Evolutionary conservation across 1,140 invertebrate genomes (phyloP), one percentile per base, ranked within the genome.

Genomic region (Colletes latitarsis): DNA sequence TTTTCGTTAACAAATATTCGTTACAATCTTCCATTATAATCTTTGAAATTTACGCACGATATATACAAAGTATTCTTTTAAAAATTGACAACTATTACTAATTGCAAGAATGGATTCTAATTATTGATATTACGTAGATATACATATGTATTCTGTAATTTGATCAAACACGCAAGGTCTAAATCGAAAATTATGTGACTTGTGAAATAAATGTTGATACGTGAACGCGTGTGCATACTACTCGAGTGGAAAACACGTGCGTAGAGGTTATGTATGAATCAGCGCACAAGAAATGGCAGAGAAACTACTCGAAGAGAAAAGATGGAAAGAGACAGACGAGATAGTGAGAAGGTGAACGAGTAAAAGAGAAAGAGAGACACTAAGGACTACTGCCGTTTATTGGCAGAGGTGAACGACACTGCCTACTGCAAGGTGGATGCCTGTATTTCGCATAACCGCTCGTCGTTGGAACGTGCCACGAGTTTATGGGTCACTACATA

Each of bases 361-460:
- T 1, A 30, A 77, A 17, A 57, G 73, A 63, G 39, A 72, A 58
- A 9, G 63, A 69, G 41, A 49, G 74, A 78, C 8, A 39, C n/a
- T 77, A 68, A 82, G 66, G 60, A 83, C 74, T 83, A 74, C 77
- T 78, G 68, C 62, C 67, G 82, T 82, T 87, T 86, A 87, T 85
- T 83, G 84, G 71, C 77, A 78, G 86, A 88, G 89, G 85, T 90
- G 89, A 90, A 90, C 72, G 88, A 90, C 89, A 87, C 80, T 69
- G 70, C 71, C 75, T 80, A 76, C 66, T 82, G 75, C 80, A 85
- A 86, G 79, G 75, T 84, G 82, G 82, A 85, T 76, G 66, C 79
- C 64, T 86, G 80, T 86, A 83, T 83, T 83, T 80, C 60, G 60
- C 73, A 81, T 77, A 77, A 84, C 69, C 81, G 49, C 84, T 80